Conservation (phyloP, 2,888 invertebrate genomes). For the Lingula anatina region DNA sequence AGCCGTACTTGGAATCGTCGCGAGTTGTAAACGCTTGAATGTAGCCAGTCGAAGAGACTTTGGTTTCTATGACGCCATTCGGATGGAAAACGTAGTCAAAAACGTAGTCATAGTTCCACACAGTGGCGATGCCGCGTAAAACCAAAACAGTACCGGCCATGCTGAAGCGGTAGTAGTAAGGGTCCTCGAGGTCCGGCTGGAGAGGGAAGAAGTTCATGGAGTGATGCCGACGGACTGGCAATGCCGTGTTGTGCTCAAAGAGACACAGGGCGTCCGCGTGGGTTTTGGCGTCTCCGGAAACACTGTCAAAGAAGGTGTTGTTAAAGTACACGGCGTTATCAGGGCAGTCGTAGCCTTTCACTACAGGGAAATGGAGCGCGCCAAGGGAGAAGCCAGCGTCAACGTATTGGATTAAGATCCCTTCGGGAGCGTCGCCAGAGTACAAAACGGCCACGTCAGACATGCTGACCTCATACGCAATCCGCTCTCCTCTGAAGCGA, state of each 20-base stretch:
- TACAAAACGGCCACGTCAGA: conserved; percentile 36
- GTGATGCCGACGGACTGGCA: conserved; percentile 39
- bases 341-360: conserved; percentile 42
- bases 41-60: conserved; percentile 34
- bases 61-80: conserved; percentile 34
- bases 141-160: conserved; percentile 28
- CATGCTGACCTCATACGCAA: conserved; percentile 39
- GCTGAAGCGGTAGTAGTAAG: conserved; percentile 25
- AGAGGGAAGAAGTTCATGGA: too few species aligned
- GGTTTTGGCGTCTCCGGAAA: too few species aligned
- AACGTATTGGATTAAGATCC: conserved; percentile 22
- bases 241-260: conserved; percentile 32
- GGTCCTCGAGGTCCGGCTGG: conserved; percentile 11
- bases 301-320: conserved; percentile 20
- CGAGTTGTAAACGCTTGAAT: conserved; percentile 26
- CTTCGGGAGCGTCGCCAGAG: conserved; percentile 29
- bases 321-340: conserved; percentile 32
- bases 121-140: conserved; percentile 28
- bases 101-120: conserved; percentile 39
- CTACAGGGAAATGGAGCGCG: conserved; percentile 27
- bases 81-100: conserved; percentile 40
- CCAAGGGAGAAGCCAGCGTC: conserved; percentile 33
- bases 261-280: conserved; percentile 31
- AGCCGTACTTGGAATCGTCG: conserved; percentile 24
- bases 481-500: conserved; percentile 31